These are phyloP conservation scores for Pimpla rufipes DNA, from an alignment of 2,888 invertebrate genomes.

Conservation along the genomic window DNA sequence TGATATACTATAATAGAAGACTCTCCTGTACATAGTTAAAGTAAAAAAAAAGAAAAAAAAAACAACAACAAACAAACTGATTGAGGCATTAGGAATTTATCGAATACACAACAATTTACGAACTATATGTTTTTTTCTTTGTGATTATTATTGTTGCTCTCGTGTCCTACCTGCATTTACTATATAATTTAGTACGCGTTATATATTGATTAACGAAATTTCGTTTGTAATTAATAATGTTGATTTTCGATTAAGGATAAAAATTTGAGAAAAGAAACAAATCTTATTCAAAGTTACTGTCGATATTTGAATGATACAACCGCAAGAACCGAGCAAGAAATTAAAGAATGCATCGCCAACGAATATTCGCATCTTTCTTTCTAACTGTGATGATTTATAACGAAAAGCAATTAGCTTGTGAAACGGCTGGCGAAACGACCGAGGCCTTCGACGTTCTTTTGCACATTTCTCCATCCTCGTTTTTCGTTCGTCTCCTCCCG, in stretches of 20 bases:
- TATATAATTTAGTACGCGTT: conserved; percentile 20
- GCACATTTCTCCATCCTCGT: conserved; percentile 23
- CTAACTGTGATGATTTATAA: conserved; percentile 67
- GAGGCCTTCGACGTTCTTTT: conserved; percentile 23
- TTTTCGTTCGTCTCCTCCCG: conserved; percentile 27
- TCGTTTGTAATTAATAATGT: conserved; percentile 29
- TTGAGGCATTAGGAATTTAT: conserved; percentile 84
- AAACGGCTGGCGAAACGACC: conserved; percentile 35
- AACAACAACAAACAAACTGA: conserved; percentile 65
- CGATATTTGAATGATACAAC: conserved; percentile 39
- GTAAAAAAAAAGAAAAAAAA: conserved; percentile 45
- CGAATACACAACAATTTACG: conserved; percentile 69
- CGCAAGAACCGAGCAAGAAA: conserved; percentile 20
- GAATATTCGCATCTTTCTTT: conserved; percentile 62
- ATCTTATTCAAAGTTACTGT: conserved; percentile 22
- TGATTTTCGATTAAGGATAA: conserved; percentile 9
- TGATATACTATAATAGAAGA: conserved; percentile 81
- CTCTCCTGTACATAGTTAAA: conserved; percentile 83
- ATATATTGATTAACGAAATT: conserved; percentile 5
- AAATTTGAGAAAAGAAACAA: conserved; percentile 1
- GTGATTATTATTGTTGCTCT: conserved; percentile 58
- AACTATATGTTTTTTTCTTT: conserved; percentile 59
- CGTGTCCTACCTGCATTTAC: conserved; percentile 66
- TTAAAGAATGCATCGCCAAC: conserved; percentile 54
- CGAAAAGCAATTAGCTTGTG: conserved; percentile 57